Conservation (phyloP, 2,113 vertebrate genomes). For the Natator depressus region DNA sequence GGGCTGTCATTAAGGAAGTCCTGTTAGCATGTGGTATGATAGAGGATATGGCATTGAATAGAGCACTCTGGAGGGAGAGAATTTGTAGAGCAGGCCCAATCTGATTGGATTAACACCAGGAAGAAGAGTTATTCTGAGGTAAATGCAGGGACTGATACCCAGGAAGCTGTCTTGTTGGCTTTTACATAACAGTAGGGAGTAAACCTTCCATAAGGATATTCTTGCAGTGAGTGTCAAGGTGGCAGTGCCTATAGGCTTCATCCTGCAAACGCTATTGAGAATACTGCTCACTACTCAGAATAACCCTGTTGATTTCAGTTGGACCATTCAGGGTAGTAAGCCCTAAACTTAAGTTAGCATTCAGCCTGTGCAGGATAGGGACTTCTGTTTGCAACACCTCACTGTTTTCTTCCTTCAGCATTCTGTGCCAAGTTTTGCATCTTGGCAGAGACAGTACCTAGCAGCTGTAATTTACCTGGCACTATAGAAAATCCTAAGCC, state of each 20-base stretch:
- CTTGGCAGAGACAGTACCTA: neutral
- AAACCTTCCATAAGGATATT: neutral
- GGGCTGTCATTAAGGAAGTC: no score
- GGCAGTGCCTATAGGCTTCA: neutral
- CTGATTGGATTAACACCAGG: no score
- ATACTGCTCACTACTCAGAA: neutral
- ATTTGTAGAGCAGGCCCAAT: no score
- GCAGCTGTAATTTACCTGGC: neutral
- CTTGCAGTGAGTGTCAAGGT: neutral
- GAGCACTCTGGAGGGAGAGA: no score
- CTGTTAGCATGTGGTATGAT: no score
- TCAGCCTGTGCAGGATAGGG: neutral
- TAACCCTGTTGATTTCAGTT: neutral
- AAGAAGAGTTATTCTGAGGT: neutral
- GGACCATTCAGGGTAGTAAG: neutral
- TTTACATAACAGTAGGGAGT: neutral
- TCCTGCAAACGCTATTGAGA: neutral
- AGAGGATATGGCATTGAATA: no score
- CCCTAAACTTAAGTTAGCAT: fast-evolving
- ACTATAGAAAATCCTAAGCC: neutral
- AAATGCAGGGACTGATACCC: neutral
- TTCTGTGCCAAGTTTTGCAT: neutral
- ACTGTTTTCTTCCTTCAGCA: neutral
- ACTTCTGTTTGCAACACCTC: neutral
- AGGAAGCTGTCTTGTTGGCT: neutral